Evolutionary conservation across 2,113 vertebrate genomes (phyloP).

Genomic region (Pleuronectes platessa): DNA sequence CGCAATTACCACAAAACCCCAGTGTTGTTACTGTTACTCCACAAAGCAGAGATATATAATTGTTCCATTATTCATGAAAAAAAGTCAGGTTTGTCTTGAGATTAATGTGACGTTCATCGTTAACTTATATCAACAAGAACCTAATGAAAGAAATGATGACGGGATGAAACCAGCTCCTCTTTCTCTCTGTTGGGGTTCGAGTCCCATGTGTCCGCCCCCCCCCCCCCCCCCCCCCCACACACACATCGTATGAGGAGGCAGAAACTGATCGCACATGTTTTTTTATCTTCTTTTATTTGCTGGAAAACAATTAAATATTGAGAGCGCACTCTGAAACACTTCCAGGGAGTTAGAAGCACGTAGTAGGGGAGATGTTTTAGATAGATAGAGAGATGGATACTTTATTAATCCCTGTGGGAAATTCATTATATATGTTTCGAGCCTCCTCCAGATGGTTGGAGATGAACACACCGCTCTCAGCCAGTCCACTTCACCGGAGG

Average conservation of each 20-base stretch:
- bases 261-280: background rate
- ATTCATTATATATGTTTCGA: conserved; percentile 36
- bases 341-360: conserved; percentile 19
- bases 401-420: too few species aligned
- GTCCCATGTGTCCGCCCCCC: background rate
- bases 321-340: background rate
- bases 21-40: background rate
- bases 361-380: conserved; percentile 33
- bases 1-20: background rate
- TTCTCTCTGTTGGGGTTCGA: too few species aligned
- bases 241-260: background rate
- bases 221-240: too few species aligned
- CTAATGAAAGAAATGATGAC: too few species aligned
- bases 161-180: too few species aligned
- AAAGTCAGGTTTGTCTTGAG: background rate
- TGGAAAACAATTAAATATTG: background rate
- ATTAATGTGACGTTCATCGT: background rate
- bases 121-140: too few species aligned
- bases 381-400: too few species aligned
- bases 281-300: background rate
- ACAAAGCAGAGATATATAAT: background rate
- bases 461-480: conserved; percentile 45
- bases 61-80: background rate
- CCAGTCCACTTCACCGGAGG: conserved; percentile 57
- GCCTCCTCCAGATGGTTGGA: conserved; percentile 62